phyloP scores from a whole-genome alignment of 2,888 invertebrate genomes.

The Ferrisia virgata region DNA sequence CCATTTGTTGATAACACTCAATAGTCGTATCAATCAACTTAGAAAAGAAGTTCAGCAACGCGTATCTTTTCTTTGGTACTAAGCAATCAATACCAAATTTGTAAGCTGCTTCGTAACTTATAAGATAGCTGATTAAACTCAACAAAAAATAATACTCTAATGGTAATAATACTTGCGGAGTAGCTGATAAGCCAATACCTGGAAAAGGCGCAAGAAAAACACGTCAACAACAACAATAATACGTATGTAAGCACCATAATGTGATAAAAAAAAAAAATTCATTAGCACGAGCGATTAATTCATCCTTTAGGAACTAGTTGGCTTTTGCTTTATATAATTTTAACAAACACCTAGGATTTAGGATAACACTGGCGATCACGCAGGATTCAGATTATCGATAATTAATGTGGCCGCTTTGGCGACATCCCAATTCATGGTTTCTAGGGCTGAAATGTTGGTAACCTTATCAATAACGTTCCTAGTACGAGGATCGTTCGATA shows the following conservation, averaged over 20 bases:
- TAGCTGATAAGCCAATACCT: neutral
- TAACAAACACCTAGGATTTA: neutral
- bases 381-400: slow-evolving; percentile 51
- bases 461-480: slow-evolving; percentile 44
- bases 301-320: neutral
- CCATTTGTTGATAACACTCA: neutral
- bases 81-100: neutral
- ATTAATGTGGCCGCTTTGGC: slow-evolving; percentile 65
- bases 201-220: neutral
- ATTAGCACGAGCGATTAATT: neutral
- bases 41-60: neutral
- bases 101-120: neutral
- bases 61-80: neutral
- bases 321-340: neutral
- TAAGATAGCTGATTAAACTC: neutral
- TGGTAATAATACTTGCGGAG: neutral
- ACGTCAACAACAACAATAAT: neutral
- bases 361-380: neutral
- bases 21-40: neutral
- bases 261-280: too few species aligned
- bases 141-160: neutral
- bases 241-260: neutral
- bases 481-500: slow-evolving; percentile 50
- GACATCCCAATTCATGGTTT: slow-evolving; percentile 65
- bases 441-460: slow-evolving; percentile 55